Evolutionary conservation across 2,113 vertebrate genomes (phyloP).

Genomic region (Syngnathoides biaculeatus): DNA sequence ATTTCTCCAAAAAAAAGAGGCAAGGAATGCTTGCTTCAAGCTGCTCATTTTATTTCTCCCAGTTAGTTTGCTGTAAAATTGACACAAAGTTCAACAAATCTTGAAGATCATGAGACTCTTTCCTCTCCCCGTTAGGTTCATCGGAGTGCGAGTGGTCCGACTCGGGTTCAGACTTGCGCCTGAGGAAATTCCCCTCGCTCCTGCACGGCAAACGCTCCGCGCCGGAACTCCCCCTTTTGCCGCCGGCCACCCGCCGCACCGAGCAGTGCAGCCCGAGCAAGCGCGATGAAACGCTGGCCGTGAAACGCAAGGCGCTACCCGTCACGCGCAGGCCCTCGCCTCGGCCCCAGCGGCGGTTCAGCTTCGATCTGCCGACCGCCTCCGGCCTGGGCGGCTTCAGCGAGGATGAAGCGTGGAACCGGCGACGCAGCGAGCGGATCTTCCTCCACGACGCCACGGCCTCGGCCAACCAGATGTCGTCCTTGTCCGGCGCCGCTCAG

Average conservation of each 20-base stretch:
- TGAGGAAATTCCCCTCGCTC: slow-evolving; percentile 81
- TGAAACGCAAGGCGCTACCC: slow-evolving; percentile 77
- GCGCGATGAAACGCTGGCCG: slow-evolving; percentile 75
- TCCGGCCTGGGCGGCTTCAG: slow-evolving; percentile 67
- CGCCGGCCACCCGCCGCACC: slow-evolving; percentile 42
- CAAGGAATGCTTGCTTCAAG: neutral
- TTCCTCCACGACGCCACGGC: slow-evolving; percentile 87
- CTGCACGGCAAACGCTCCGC: slow-evolving; percentile 84
- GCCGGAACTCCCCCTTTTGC: slow-evolving; percentile 71
- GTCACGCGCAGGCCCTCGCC: slow-evolving; percentile 75
- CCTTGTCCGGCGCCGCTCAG: slow-evolving; percentile 2
- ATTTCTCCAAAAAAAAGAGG: neutral
- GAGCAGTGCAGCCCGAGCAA: slow-evolving; percentile 73
- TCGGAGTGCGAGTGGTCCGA: slow-evolving; percentile 91
- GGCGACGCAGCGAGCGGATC: slow-evolving; percentile 91
- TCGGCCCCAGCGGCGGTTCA: slow-evolving; percentile 77
- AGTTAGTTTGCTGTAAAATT: neutral
- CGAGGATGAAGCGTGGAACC: slow-evolving; percentile 89
- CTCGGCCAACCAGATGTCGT: slow-evolving; percentile 54
- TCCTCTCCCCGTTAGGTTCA: slow-evolving; percentile 70
- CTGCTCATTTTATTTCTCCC: neutral
- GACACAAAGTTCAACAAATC: too few relatives aligned
- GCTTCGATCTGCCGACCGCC: slow-evolving; percentile 79
- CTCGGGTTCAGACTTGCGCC: slow-evolving; percentile 84
- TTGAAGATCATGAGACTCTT: slow-evolving; percentile 3